These are phyloP conservation scores for Amniataba percoides DNA, from an alignment of 2,797 vertebrate genomes.

Conservation along the genomic window DNA sequence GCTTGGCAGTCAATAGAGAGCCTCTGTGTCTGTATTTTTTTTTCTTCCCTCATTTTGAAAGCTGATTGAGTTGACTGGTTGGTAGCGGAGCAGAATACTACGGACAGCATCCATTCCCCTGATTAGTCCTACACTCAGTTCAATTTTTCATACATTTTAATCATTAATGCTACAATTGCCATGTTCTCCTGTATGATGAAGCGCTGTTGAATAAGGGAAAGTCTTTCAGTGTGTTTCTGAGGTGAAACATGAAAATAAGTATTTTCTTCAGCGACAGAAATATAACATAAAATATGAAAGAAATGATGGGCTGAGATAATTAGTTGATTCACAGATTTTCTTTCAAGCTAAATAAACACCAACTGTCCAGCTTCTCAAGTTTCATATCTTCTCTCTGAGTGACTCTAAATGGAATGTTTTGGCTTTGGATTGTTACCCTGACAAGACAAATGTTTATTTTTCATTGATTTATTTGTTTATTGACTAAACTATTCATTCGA, in stretches of 20 bases:
- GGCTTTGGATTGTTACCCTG: not conserved
- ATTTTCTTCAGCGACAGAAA: slow-evolving; percentile 2
- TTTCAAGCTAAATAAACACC: too few relatives aligned
- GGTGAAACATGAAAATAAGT: slow-evolving; percentile 33
- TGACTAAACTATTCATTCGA: too few relatives aligned
- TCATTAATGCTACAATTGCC: slow-evolving; percentile 49
- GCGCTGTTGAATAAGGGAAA: slow-evolving; percentile 32
- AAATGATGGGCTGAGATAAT: not conserved
- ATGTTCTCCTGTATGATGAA: slow-evolving; percentile 13
- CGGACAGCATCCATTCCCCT: slow-evolving; percentile 62
- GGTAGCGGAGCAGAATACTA: slow-evolving; percentile 60
- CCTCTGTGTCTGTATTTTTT: slow-evolving; percentile 27
- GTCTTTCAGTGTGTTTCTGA: slow-evolving; percentile 18
- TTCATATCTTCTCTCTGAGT: not conserved
- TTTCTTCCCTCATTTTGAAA: slow-evolving; percentile 46
- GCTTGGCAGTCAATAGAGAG: slow-evolving; percentile 67
- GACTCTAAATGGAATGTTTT: not conserved
- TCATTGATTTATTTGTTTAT: too few relatives aligned
- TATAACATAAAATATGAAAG: not conserved
- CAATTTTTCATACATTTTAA: slow-evolving; percentile 56
- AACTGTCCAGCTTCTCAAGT: not conserved
- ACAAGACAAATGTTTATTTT: too few relatives aligned
- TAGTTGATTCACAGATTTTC: not conserved
- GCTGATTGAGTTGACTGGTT: slow-evolving; percentile 73
- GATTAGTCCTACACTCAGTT: slow-evolving; percentile 57